Evolutionary conservation across 1,140 invertebrate species (phyloP).

Genomic region (Aricia agestis): DNA sequence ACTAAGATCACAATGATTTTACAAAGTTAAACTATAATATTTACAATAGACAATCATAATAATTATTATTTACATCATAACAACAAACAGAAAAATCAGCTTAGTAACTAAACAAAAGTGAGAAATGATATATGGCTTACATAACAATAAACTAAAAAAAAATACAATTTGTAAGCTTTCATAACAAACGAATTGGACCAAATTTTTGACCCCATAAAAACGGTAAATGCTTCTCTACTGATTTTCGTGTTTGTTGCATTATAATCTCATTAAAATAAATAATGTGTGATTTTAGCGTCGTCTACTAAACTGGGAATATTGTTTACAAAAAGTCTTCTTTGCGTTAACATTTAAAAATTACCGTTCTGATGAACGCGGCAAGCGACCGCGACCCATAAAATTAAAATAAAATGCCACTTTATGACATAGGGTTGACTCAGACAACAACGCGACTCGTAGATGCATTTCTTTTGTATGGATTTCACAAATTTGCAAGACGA

Average conservation of each 20-base stretch:
- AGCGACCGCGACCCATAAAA: too few relatives aligned
- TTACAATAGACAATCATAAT: constrained; percentile 54
- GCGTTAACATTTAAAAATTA: neutral
- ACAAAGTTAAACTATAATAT: constrained; percentile 44
- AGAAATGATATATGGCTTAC: too few relatives aligned
- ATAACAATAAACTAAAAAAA: too few relatives aligned
- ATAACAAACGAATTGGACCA: too few relatives aligned
- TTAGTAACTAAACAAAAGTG: neutral
- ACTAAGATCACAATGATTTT: constrained; percentile 60
- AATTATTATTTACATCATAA: constrained; percentile 55
- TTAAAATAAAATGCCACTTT: too few relatives aligned
- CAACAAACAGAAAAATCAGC: neutral
- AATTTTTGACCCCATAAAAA: neutral
- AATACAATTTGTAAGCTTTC: too few relatives aligned
- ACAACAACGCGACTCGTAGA: too few relatives aligned
- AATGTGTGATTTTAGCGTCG: constrained; percentile 10
- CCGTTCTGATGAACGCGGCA: neutral
- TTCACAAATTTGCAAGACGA: too few relatives aligned
- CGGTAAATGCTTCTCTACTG: neutral
- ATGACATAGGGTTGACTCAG: too few relatives aligned
- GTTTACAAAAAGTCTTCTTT: neutral
- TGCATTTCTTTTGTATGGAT: too few relatives aligned
- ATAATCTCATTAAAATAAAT: constrained; percentile 37
- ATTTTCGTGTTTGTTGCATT: constrained; percentile 2
- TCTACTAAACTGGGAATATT: neutral